Base-by-base conservation (phyloP, 2,888 invertebrate genomes). In the Ligdia adustata region DNA sequence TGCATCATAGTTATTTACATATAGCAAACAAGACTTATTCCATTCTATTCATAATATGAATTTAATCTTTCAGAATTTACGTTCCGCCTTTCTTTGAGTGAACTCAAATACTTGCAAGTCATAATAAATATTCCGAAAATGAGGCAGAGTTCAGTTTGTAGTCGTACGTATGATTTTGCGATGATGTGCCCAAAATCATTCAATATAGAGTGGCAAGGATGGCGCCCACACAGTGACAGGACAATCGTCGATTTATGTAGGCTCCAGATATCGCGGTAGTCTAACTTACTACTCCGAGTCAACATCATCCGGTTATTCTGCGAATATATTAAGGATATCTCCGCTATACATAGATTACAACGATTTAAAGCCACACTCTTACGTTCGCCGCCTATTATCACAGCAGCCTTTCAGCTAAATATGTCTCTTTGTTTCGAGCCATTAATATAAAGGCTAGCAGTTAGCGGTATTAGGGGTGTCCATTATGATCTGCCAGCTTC, bases 191-290 rank as follows among this genome's bases (percentile, higher is more conserved):
- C 22, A 35, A 40, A 42, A 32, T 32, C 26, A 41, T 41, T 29
- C 26, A 37, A 29, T 46, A 7, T 33, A 28, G 4, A 22, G 18
- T 31, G 27, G 33, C 13, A 9, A 16, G 16, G 31, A 26, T 5
- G 28, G 38, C 42, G 29, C 33, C 42, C 48, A 42, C 48, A 71
- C 69, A 70, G 60, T 74, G 79, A 80, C 82, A 82, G 77, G 57
- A 84, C 83, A 82, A 82, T 83, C 70, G 79, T 58, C 71, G 71
- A 82, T 83, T 81, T 80, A 82, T 79, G 41, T 43, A 42, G 52
- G 71, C 69, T 63, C 63, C 67, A 60, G 66, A 64, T 64, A 66
- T 66, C 58, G 61, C 57, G 60, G 64, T 57, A 57, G 54, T 68
- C 63, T 62, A 69, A 78, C 74, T 74, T 78, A 79, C 62, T 69